Conservation (phyloP, 2,797 vertebrate genomes). For the Platyrinchus mystaceus region DNA sequence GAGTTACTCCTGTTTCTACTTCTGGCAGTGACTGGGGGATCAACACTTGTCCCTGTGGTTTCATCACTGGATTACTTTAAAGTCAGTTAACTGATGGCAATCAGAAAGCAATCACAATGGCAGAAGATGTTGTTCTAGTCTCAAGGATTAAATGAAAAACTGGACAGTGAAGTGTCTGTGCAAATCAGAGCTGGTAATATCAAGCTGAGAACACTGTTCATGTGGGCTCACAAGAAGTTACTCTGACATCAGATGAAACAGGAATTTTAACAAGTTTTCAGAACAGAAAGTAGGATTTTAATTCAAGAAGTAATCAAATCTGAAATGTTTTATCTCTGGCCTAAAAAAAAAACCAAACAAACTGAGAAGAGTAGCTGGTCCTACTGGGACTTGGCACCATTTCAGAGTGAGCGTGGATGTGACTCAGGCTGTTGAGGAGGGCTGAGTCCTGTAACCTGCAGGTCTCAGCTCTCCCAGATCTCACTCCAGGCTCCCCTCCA, state of each 20-base stretch:
- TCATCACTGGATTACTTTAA: neutral
- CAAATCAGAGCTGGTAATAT: neutral
- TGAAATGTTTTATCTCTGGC: neutral
- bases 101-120: neutral
- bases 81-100: neutral
- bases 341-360: neutral
- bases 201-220: neutral
- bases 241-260: neutral
- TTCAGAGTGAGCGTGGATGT: neutral
- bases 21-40: neutral
- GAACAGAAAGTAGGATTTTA: neutral
- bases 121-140: neutral
- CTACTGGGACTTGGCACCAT: neutral
- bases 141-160: neutral
- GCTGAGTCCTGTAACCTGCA: neutral
- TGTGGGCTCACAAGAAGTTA: rapidly evolving
- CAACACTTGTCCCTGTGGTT: neutral
- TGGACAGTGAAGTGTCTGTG: neutral
- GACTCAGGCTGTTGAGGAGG: neutral
- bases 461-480: neutral
- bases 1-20: neutral
- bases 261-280: neutral
- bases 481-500: neutral
- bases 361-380: neutral
- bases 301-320: neutral